phyloP scores from a whole-genome alignment of 1,140 invertebrate genomes.

The Saccostrea glomerata region DNA sequence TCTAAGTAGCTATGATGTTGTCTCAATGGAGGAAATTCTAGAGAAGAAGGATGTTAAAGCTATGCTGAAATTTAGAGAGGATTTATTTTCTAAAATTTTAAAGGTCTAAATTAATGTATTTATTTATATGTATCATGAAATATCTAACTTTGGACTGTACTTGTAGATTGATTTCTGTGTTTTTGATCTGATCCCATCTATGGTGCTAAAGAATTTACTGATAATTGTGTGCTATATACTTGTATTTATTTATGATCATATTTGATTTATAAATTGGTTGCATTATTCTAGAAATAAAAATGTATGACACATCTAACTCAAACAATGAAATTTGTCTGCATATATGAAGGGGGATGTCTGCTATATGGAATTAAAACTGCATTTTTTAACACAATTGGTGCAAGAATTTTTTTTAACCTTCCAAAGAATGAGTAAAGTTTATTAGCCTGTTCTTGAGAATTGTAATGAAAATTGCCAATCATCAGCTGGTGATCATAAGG shows the following conservation, averaged over 20 bases:
- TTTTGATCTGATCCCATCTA: not conserved
- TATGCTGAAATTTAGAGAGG: slow-evolving; percentile 72
- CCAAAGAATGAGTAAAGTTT: too few species aligned
- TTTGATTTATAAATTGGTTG: not conserved
- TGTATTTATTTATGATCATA: not conserved
- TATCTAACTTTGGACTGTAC: too few species aligned
- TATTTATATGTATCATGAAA: not conserved
- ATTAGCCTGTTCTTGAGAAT: too few species aligned
- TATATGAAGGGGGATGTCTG: too few species aligned
- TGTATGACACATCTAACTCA: too few species aligned
- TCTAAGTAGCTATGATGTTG: slow-evolving; percentile 35
- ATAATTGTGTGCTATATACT: not conserved
- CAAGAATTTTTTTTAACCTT: too few species aligned
- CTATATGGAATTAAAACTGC: too few species aligned
- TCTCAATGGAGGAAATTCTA: slow-evolving; percentile 70
- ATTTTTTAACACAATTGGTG: too few species aligned
- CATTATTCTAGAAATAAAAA: too few species aligned
- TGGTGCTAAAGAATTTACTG: not conserved
- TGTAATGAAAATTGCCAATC: too few species aligned
- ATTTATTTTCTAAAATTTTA: slow-evolving; percentile 64
- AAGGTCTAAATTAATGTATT: not conserved
- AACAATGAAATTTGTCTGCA: too few species aligned
- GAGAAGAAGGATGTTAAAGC: slow-evolving; percentile 67
- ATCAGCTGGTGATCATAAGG: too few species aligned
- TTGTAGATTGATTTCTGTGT: not conserved